Conservation (phyloP, 1,140 invertebrate genomes). For the Drosophila ironensis region DNA sequence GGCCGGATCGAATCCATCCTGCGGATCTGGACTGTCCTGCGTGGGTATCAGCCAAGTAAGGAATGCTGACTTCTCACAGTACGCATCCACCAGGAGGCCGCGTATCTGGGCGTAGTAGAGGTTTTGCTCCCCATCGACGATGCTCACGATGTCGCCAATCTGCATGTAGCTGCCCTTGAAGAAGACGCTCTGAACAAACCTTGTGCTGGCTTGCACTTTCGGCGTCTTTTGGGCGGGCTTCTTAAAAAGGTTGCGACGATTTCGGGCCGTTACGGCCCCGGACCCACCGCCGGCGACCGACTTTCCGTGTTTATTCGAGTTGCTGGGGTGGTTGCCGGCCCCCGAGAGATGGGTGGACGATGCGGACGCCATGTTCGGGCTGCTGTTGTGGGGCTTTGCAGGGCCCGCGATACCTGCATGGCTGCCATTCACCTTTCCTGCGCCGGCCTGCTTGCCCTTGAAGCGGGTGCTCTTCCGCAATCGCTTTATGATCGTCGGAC, state of each 20-base stretch:
- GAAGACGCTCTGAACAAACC: conserved; percentile 91
- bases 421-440: conserved; percentile 1
- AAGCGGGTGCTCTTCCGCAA: conserved; percentile 84
- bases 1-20: conserved; percentile 92
- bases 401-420: not conserved
- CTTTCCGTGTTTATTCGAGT: conserved; percentile 66
- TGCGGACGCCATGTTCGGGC: not conserved
- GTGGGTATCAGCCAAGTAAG: conserved; percentile 96
- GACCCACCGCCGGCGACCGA: conserved; percentile 11
- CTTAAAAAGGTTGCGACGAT: conserved; percentile 90
- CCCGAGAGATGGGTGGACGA: conserved; percentile 16
- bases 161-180: conserved; percentile 94
- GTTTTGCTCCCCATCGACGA: conserved; percentile 89
- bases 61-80: conserved; percentile 95
- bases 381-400: conserved; percentile 29
- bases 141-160: conserved; percentile 94
- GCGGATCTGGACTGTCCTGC: conserved; percentile 88
- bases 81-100: conserved; percentile 94
- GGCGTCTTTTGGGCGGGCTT: conserved; percentile 91
- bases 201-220: conserved; percentile 89
- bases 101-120: conserved; percentile 95
- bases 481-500: conserved; percentile 57
- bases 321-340: conserved; percentile 16
- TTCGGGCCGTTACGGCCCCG: conserved; percentile 84
- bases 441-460: conserved; percentile 80